Evolutionary conservation across 2,888 invertebrate species (phyloP), one percentile per base, ranked within the genome.

Genomic region (Tachina grossa): DNA sequence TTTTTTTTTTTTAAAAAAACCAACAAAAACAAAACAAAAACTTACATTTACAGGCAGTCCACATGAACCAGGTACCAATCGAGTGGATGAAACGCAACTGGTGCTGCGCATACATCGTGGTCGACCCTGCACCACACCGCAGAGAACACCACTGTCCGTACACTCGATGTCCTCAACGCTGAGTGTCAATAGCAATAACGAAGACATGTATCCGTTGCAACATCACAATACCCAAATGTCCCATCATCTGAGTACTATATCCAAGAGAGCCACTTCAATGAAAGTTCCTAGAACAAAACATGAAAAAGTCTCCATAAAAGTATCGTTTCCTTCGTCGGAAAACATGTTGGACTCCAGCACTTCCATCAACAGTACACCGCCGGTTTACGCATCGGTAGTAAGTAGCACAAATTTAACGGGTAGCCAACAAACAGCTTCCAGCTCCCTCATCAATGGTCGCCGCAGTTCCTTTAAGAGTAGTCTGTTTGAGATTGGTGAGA

Each of bases 101-200:
- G 98, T 98, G 0, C 93, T 98, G 87, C 94, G 98, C 88, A 98
- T 98, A 89, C 98, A 98, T 93, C 94, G 98, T 1, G 98, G 98
- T 0, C 89, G 93, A 41, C 91, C 92, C 0, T 94, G 96, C 14
- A 95, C 95, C 31, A 93, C 93, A 59, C 84, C 88, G 0, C 92
- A 93, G 41, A 90, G 92, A 9, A 95, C 95, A 0, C 92, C 92
- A 1, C 89, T 91, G 22, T 95, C 95, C 0, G 95, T 95, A 9
- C 93, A 95, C 72, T 95, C 95, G 14, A 95, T 92, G 91, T 91
- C 92, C 16, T 95, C 95, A 74, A 95, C 95, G 88, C 94, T 95
- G 89, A 95, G 94, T 63, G 95, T 95, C 13, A 95, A 92, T 72
- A 92, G 92, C 82, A 92, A 91, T 51, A 90, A 89, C 14, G 87